Base-by-base conservation (phyloP, 2,888 invertebrate genomes). In the Seladonia tumulorum region DNA sequence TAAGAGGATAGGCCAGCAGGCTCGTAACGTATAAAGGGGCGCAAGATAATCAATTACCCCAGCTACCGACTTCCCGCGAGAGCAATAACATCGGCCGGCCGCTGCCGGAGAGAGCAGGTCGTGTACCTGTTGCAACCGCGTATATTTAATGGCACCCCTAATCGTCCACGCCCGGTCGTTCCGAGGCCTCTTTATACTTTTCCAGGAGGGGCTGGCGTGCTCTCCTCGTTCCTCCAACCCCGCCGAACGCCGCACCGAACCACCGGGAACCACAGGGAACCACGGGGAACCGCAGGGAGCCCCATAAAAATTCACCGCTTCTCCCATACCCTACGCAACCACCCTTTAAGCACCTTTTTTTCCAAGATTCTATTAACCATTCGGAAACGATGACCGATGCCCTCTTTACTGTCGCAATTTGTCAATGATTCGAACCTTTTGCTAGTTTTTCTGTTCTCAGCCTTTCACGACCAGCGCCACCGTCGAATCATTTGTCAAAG, bases 1-100 rank as follows among this genome's bases (percentile, higher is more conserved):
- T 90, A 90, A 92, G 90, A 90, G 92, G 89, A 86, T 88, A 90
- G 89, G 85, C 74, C 81, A 68, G 68, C 68, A 77, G 83, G 80
- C 89, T 88, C 90, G 91, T 89, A 91, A 90, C 84, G 66, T 89
- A 90, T 90, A 91, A 90, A 90, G 91, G 66, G 89, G 92, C 91
- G 90, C 92, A 92, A 91, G 92, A 93, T 93, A 93, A 93, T 93
- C 92, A 93, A 93, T 93, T 93, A 93, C 92, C 90, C 86, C 90
- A 88, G 90, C 89, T 91, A 90, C 91, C 90, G 91, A 88, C 91
- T 91, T 90, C 90, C 89, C 89, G 85, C 90, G 89, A 85, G 90
- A 81, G 87, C 79, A 90, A 91, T 88, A 90, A 90, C 89, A 90
- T 86, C 89, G 87, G 75, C 83, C 88, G 82, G 86, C 80, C 84